A percentile compares a stretch with the other conserved stretches of the same genome.
These are phyloP conservation scores for Anthoscopus minutus DNA, from an alignment of 2,113 vertebrate genomes.

Conservation along the genomic window DNA sequence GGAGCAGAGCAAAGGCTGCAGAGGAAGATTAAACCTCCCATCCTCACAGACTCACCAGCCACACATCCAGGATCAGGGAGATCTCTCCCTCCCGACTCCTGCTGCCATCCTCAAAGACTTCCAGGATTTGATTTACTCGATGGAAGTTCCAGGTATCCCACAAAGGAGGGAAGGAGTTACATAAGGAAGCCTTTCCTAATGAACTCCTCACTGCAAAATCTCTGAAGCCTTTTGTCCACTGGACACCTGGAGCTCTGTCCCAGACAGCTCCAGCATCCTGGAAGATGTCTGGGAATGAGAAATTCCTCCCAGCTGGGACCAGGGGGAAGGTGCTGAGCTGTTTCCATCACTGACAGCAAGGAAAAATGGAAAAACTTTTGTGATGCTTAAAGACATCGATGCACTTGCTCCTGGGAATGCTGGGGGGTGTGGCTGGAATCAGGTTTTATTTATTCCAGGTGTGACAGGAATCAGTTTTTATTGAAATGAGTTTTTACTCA, in stretches of 20 bases:
- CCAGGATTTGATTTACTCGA: neutral
- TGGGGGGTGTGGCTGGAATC: neutral
- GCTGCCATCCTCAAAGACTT: neutral
- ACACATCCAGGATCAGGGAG: neutral
- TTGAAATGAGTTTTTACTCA: accelerated
- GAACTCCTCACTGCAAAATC: neutral
- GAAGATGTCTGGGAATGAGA: neutral
- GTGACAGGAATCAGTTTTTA: no score
- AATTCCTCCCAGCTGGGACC: neutral
- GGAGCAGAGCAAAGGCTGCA: neutral
- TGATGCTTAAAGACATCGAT: neutral
- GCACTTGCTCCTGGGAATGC: neutral
- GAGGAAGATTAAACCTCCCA: neutral
- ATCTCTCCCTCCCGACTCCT: neutral
- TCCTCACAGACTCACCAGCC: neutral
- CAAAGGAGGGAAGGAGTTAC: neutral
- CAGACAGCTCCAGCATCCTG: neutral
- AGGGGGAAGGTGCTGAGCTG: accelerated
- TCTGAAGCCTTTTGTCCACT: neutral
- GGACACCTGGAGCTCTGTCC: neutral
- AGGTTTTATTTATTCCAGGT: no score
- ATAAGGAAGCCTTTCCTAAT: neutral
- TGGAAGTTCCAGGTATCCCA: neutral
- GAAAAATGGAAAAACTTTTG: accelerated
- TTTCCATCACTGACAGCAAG: neutral